These are phyloP conservation scores for Pampus argenteus DNA, from an alignment of 2,797 vertebrate genomes.

Conservation along the genomic window DNA sequence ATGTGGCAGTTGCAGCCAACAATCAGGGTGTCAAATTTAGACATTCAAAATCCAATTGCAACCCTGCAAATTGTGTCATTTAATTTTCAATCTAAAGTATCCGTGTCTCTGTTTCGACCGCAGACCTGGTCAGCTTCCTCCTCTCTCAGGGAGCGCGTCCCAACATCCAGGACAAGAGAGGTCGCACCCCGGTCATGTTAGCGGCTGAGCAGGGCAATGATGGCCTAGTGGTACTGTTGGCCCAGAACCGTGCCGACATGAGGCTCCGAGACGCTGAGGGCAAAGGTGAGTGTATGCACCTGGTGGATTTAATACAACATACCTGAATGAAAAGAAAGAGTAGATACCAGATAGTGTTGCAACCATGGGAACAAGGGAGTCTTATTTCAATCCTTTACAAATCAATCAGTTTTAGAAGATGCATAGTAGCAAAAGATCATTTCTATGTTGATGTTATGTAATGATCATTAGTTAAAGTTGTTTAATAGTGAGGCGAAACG, in stretches of 20 bases:
- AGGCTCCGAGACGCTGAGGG: constrained; percentile 87
- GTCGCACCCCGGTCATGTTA: constrained; percentile 89
- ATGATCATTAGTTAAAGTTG: too few relatives aligned
- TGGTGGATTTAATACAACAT: neutral
- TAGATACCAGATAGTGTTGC: neutral
- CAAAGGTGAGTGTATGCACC: constrained; percentile 91
- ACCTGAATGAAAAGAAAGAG: neutral
- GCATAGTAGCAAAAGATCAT: too few relatives aligned
- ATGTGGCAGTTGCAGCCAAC: constrained; percentile 87
- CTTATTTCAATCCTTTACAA: neutral
- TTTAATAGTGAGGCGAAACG: too few relatives aligned
- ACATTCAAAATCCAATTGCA: too few relatives aligned
- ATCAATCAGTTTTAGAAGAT: neutral
- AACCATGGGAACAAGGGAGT: neutral
- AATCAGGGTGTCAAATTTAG: too few relatives aligned
- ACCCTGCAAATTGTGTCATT: neutral
- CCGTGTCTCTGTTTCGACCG: neutral
- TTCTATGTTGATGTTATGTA: too few relatives aligned
- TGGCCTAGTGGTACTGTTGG: constrained; percentile 83
- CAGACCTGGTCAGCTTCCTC: constrained; percentile 89
- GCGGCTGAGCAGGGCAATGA: constrained; percentile 91
- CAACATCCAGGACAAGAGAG: constrained; percentile 87
- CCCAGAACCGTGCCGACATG: constrained; percentile 86
- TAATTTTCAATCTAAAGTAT: neutral
- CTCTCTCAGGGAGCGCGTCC: constrained; percentile 86